Conservation (phyloP, 2,113 vertebrate genomes). For the Melanerpes formicivorus region DNA sequence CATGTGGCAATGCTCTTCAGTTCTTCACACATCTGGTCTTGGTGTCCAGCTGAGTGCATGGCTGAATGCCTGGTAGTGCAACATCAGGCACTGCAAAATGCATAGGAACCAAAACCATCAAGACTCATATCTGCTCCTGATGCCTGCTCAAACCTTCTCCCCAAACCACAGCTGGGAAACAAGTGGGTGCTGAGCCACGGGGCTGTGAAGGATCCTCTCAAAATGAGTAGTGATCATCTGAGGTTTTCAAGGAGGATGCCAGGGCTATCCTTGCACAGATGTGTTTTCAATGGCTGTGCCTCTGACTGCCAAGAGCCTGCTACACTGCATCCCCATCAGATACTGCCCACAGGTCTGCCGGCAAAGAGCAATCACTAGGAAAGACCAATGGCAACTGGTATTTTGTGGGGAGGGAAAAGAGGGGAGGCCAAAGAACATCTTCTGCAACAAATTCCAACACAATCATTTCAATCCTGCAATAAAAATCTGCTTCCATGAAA, state of each 20-base stretch:
- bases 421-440: not conserved
- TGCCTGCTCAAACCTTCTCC: not conserved
- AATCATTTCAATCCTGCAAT: conserved; percentile 6
- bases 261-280: not conserved
- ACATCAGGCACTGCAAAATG: accelerated
- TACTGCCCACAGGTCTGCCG: not conserved
- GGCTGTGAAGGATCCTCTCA: not conserved
- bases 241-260: not conserved
- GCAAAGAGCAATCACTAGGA: accelerated
- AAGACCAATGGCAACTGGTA: accelerated
- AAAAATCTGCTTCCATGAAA: conserved; percentile 29
- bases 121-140: not conserved
- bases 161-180: accelerated
- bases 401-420: not conserved
- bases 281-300: not conserved
- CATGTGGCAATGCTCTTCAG: accelerated
- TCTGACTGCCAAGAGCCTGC: not conserved
- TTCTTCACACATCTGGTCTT: not conserved
- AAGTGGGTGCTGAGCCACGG: accelerated
- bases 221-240: accelerated
- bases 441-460: not conserved
- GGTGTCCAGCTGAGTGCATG: not conserved
- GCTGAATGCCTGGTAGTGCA: not conserved
- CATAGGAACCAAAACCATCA: not conserved
- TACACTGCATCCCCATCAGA: not conserved